Evolutionary conservation across 1,140 invertebrate species (phyloP).

Genomic region (Sitophilus oryzae): DNA sequence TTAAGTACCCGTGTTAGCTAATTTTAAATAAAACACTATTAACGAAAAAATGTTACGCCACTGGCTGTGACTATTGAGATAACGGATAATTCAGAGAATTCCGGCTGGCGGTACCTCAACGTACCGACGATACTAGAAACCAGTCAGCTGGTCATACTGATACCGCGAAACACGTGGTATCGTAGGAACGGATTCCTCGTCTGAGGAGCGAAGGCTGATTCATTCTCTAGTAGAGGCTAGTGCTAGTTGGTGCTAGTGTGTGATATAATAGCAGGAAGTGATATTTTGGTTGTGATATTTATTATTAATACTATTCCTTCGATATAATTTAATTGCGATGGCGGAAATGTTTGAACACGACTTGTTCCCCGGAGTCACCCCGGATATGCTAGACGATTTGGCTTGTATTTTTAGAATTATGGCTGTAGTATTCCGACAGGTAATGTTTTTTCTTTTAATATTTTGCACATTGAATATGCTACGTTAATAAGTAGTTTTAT

Average conservation of each 20-base stretch:
- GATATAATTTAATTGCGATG: neutral
- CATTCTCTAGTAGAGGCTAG: neutral
- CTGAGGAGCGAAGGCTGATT: neutral
- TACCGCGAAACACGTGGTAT: no score
- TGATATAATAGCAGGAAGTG: neutral
- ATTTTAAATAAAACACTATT: no score
- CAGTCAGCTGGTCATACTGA: neutral
- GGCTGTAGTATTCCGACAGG: constrained; percentile 10
- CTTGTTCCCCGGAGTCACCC: constrained; percentile 32
- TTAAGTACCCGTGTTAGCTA: no score
- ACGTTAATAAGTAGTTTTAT: no score
- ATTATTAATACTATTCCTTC: no score
- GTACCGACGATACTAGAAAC: neutral
- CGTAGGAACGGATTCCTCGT: neutral
- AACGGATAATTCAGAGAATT: no score
- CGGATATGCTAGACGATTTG: constrained; percentile 60
- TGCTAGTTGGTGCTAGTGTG: no score
- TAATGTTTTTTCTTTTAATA: no score
- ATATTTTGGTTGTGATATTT: neutral
- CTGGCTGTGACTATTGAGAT: no score
- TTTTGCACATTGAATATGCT: no score
- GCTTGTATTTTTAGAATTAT: constrained; percentile 18
- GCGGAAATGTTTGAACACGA: constrained; percentile 37
- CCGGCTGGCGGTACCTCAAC: no score
- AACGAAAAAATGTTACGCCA: no score